phyloP scores from a whole-genome alignment of 2,113 vertebrate species.

The Aegypius monachus region DNA sequence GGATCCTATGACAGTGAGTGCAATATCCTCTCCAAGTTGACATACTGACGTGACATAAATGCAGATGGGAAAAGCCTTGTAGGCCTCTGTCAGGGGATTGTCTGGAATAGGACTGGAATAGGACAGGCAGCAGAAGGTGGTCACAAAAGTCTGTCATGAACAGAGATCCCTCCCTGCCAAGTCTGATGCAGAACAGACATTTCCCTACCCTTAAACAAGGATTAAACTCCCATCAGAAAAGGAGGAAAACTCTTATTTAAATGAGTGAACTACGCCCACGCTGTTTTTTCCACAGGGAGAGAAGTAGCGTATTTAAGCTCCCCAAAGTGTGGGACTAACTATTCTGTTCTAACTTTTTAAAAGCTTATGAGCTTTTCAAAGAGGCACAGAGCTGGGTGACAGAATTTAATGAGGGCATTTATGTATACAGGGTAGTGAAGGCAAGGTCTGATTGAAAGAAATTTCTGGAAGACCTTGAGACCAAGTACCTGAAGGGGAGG shows the following conservation, averaged over 20 bases:
- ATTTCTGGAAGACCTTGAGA: neutral
- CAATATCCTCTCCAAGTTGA: neutral
- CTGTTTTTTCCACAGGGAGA: neutral
- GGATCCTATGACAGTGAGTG: neutral
- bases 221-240: neutral
- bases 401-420: neutral
- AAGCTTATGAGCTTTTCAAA: neutral
- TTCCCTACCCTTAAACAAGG: neutral
- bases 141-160: neutral
- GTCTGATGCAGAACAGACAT: neutral
- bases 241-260: neutral
- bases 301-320: neutral
- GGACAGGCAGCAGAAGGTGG: neutral
- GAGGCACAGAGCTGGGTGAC: neutral
- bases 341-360: neutral
- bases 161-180: neutral
- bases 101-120: neutral
- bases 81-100: neutral
- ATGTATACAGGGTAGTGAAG: neutral
- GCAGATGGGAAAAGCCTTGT: neutral
- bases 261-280: neutral
- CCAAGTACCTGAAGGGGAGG: rapidly evolving
- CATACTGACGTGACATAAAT: neutral
- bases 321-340: neutral
- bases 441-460: neutral